Conservation (phyloP, 2,888 invertebrate genomes). For the Cheiracanthium punctorium region DNA sequence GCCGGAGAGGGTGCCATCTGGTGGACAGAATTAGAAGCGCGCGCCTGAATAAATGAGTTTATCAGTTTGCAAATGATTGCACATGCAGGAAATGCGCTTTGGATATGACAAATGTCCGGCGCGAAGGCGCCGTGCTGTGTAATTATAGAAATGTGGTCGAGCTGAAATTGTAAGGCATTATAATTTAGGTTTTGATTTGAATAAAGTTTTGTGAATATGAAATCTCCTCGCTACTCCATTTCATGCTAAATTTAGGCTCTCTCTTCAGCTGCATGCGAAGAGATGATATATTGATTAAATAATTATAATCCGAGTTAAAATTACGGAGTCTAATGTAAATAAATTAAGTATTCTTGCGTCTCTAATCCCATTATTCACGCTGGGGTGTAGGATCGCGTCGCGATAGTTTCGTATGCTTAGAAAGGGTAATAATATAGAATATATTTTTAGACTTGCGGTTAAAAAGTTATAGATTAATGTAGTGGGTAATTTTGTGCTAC, state of each 20-base stretch:
- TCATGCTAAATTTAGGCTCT: neutral
- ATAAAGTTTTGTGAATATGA: conserved; percentile 6
- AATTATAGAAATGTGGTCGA: conserved; percentile 15
- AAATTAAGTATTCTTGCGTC: neutral
- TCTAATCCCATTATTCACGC: neutral
- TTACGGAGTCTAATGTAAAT: neutral
- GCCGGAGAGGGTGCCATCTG: conserved; percentile 1
- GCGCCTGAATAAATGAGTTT: neutral
- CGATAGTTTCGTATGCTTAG: too few species aligned
- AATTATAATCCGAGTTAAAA: neutral
- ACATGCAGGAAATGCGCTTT: neutral
- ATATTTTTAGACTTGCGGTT: too few species aligned
- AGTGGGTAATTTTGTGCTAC: too few species aligned
- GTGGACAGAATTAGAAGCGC: conserved; percentile 16
- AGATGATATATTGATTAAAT: neutral
- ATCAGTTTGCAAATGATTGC: conserved; percentile 13
- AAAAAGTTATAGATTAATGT: too few species aligned
- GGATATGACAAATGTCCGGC: neutral
- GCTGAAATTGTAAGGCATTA: conserved; percentile 2
- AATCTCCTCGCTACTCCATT: neutral
- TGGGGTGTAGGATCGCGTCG: too few species aligned
- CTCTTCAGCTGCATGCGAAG: neutral
- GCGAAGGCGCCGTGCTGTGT: neutral
- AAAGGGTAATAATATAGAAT: too few species aligned
- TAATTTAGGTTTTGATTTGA: conserved; percentile 12